Percentiles rank a stretch among this genome's conserved stretches.
Evolutionary conservation across 2,888 invertebrate species (phyloP).

Genomic region (Thereva unica): DNA sequence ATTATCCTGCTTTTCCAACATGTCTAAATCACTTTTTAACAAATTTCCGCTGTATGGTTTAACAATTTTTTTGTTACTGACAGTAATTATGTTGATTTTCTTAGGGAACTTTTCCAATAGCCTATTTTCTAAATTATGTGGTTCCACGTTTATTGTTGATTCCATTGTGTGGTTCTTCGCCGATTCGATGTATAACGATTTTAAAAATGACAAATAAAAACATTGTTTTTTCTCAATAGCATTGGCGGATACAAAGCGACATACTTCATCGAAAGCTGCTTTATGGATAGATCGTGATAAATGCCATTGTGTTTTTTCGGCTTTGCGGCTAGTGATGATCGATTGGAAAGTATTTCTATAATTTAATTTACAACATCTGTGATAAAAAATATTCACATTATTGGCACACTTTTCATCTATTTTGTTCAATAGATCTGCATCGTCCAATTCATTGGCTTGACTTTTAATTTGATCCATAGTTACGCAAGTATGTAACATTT

Average conservation of each 20-base stretch:
- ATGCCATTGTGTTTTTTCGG: background rate
- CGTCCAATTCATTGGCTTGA: background rate
- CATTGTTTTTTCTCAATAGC: background rate
- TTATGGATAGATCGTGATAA: background rate
- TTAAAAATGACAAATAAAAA: slow-evolving; percentile 14
- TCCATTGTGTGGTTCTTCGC: background rate
- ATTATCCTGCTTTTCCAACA: slow-evolving; percentile 20
- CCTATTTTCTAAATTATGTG: slow-evolving; percentile 16
- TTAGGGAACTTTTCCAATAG: slow-evolving; percentile 1
- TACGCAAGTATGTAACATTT: background rate
- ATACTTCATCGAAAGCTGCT: slow-evolving; percentile 6
- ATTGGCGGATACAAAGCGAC: background rate
- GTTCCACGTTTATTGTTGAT: slow-evolving; percentile 8
- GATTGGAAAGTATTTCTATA: background rate
- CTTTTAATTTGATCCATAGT: background rate
- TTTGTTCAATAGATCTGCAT: background rate
- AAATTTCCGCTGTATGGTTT: slow-evolving; percentile 13
- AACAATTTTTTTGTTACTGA: slow-evolving; percentile 8
- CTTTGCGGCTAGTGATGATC: background rate
- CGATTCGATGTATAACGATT: slow-evolving; percentile 1
- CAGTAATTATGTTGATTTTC: background rate
- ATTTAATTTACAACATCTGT: slow-evolving; percentile 20
- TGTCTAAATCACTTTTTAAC: slow-evolving; percentile 18
- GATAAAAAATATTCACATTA: slow-evolving; percentile 11
- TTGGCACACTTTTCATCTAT: slow-evolving; percentile 13